Percentiles rank a stretch among this genome's conserved stretches.
Evolutionary conservation across 2,113 vertebrate genomes (phyloP).

Genomic region (Mustela nigripes): DNA sequence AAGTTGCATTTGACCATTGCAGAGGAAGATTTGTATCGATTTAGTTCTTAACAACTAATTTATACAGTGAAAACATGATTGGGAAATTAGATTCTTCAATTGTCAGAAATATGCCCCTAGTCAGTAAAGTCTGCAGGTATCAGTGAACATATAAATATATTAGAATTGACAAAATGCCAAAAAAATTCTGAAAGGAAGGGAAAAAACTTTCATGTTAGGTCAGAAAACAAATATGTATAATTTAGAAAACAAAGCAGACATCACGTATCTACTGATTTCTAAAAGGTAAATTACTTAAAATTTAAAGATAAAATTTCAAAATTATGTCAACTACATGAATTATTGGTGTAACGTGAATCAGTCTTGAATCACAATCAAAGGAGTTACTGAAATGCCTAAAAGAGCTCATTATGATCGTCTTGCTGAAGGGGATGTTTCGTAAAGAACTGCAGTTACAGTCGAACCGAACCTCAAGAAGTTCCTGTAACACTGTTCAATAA

Average conservation of each 20-base stretch:
- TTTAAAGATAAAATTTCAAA: conserved; percentile 26
- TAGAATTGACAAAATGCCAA: background rate
- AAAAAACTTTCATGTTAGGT: background rate
- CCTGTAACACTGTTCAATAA: background rate
- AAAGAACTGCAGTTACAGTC: background rate
- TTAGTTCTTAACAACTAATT: background rate
- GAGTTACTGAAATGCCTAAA: background rate
- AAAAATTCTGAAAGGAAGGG: background rate
- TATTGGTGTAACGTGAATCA: background rate
- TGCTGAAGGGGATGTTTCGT: background rate
- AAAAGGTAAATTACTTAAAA: background rate
- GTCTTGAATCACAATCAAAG: background rate
- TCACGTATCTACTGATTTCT: background rate
- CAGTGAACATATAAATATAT: background rate
- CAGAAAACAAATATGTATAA: background rate
- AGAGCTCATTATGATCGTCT: background rate
- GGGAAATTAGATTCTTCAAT: background rate
- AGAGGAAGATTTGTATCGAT: background rate
- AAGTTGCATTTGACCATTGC: background rate
- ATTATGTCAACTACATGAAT: background rate
- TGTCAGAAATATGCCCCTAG: background rate
- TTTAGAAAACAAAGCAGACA: background rate
- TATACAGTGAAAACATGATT: background rate
- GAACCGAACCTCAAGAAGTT: background rate
- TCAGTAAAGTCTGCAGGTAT: background rate